Conservation (phyloP, 2,113 vertebrate genomes). For the Cynopterus brachyotis region DNA sequence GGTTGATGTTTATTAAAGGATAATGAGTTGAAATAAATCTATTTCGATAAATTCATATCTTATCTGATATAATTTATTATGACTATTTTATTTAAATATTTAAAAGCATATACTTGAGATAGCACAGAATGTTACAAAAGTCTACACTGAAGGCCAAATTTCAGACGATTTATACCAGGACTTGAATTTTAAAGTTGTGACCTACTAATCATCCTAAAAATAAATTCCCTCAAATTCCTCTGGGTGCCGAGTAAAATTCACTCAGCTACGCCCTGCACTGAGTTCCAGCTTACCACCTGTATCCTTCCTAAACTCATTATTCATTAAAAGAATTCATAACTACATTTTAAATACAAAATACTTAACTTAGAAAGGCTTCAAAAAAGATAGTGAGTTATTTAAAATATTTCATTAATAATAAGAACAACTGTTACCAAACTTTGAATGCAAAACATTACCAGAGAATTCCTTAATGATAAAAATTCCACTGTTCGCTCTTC, state of each 20-base stretch:
- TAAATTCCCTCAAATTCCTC: constrained; percentile 39
- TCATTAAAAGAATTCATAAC: neutral
- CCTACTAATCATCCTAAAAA: constrained; percentile 49
- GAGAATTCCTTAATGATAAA: constrained; percentile 3
- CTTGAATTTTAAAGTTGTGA: constrained; percentile 58
- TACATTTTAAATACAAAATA: constrained; percentile 3
- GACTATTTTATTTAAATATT: constrained; percentile 11
- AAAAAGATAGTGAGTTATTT: neutral
- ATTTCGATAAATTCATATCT: neutral
- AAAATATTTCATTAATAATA: neutral
- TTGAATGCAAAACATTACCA: neutral
- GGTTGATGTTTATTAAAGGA: neutral
- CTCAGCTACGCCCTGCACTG: neutral
- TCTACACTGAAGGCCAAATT: neutral
- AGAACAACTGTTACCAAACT: constrained; percentile 17
- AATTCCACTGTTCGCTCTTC: neutral
- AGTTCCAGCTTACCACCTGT: neutral
- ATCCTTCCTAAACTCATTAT: neutral
- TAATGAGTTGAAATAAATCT: neutral
- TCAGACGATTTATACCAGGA: neutral
- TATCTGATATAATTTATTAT: neutral
- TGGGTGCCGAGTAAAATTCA: neutral
- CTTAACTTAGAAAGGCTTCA: constrained; percentile 22
- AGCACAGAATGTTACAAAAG: neutral
- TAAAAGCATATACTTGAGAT: constrained; percentile 15